phyloP scores from a whole-genome alignment of 2,888 invertebrate genomes.

The Agonopterix alstromeriana region DNA sequence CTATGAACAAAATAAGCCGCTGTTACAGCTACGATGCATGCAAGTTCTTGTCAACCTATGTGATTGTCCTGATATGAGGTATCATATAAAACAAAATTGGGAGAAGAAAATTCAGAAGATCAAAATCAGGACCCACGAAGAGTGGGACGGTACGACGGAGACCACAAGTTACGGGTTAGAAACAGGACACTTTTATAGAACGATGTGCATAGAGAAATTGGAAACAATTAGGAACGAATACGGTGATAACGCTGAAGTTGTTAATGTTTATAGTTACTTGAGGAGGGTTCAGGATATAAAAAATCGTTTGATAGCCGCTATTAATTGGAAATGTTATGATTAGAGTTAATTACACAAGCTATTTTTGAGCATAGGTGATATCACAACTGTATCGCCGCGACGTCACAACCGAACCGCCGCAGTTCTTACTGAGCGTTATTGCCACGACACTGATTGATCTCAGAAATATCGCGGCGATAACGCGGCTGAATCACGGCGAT shows the following conservation, averaged over 20 bases:
- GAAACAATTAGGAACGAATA: conserved; percentile 52
- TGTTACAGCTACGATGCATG: conserved; percentile 45
- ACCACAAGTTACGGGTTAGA: conserved; percentile 40
- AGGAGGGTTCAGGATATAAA: conserved; percentile 32
- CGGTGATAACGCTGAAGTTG: conserved; percentile 37
- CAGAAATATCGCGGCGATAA: no score
- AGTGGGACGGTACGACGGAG: conserved; percentile 55
- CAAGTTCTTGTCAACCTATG: conserved; percentile 59
- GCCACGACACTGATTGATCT: no score
- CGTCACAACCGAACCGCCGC: no score
- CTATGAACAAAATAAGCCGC: conserved; percentile 33
- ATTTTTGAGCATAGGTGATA: no score
- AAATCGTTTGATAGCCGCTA: conserved; percentile 37
- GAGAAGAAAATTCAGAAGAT: conserved; percentile 29
- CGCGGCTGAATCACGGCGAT: no score
- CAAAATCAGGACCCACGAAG: conserved; percentile 41
- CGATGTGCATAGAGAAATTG: conserved; percentile 47
- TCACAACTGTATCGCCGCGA: no score
- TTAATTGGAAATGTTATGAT: conserved; percentile 41
- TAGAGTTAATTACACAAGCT: no score
- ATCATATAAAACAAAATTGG: conserved; percentile 43
- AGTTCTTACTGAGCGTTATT: no score
- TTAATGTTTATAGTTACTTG: conserved; percentile 56
- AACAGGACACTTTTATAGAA: conserved; percentile 54
- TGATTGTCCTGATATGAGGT: conserved; percentile 55